A percentile compares a stretch with the other conserved stretches of the same genome.
These are phyloP conservation scores for Stenopsyche tienmushanensis DNA, from an alignment of 1,140 invertebrate species.

Conservation along the genomic window DNA sequence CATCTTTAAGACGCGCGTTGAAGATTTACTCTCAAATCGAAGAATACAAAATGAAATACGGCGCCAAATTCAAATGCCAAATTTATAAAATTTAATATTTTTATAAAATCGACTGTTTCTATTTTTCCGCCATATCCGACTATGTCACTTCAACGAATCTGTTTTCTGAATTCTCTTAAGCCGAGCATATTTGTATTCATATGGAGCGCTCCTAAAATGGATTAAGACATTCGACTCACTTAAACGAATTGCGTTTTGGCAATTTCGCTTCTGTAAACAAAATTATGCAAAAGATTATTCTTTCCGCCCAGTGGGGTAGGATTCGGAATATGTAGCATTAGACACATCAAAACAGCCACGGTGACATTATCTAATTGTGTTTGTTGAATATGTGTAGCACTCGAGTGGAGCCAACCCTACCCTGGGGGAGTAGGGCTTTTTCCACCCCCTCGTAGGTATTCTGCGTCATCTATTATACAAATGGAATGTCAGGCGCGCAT, in stretches of 20 bases:
- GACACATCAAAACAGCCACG: neutral
- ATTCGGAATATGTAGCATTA: neutral
- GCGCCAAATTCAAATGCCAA: too few relatives aligned
- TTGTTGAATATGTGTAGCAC: constrained; percentile 4
- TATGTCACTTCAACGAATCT: too few relatives aligned
- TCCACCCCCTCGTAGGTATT: neutral
- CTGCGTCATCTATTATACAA: constrained; percentile 24
- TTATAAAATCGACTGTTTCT: too few relatives aligned
- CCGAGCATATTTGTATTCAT: too few relatives aligned
- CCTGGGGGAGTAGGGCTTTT: neutral
- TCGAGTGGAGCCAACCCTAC: neutral
- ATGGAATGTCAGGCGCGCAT: constrained; percentile 20
- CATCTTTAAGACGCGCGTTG: too few relatives aligned
- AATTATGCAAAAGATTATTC: neutral
- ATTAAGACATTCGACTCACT: too few relatives aligned
- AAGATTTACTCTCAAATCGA: too few relatives aligned
- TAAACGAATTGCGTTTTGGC: neutral
- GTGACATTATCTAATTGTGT: constrained; percentile 11
- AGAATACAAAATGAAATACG: too few relatives aligned
- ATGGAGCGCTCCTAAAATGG: too few relatives aligned
- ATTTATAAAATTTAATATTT: too few relatives aligned
- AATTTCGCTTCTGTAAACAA: neutral
- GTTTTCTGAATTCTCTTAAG: too few relatives aligned
- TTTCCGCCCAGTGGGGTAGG: neutral
- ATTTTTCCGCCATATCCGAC: too few relatives aligned